Base-by-base conservation (phyloP, 2,888 invertebrate genomes). In the Hedya salicella region DNA sequence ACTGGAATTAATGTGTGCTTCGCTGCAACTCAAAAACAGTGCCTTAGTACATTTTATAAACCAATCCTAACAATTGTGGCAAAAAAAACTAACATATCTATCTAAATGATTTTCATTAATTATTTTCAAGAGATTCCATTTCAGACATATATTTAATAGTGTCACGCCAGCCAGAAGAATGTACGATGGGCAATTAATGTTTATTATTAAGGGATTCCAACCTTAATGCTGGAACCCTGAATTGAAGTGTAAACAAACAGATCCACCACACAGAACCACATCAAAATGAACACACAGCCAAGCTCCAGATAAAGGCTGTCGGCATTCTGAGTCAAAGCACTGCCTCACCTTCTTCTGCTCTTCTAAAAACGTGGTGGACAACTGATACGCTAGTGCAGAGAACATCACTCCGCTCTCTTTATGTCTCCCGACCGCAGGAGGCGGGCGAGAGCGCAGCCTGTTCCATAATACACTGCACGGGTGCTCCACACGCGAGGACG, bases 361-460 rank as follows among this genome's bases (percentile, higher is more conserved):
- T 71, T 89, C 89, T 52, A 88, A 73, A 76, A 91, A 92, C 71
- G 85, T 88, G 42, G 86, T 86, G 64, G 91, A 92, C 68, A 92
- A 80, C 75, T 89, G 85, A 73, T 91, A 91, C 14, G 91, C 89
- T 70, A 92, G 74, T 13, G 84, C 85, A 40, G 89, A 88, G 80
- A 91, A 88, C 91, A 92, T 92, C 73, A 82, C 86, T 82, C 65
- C 69, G 68, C 73, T 64, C 73, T 78, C 78, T 70, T 76, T 76
- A 75, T 67, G 71, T 76, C 85, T 86, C 84, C 82, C 69, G 71
- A 13, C 48, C 48, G 57, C 74, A 78, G 83, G 83, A 82, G 82
- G 78, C 75, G 69, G 66, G 69, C 70, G 78, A 79, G 60, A 69
- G 61, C 69, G 73, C 69, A 46, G 68, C 39, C 62, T 70, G 67